These are phyloP conservation scores for Actenoides hombroni DNA, from an alignment of 2,113 vertebrate species.

Conservation along the genomic window DNA sequence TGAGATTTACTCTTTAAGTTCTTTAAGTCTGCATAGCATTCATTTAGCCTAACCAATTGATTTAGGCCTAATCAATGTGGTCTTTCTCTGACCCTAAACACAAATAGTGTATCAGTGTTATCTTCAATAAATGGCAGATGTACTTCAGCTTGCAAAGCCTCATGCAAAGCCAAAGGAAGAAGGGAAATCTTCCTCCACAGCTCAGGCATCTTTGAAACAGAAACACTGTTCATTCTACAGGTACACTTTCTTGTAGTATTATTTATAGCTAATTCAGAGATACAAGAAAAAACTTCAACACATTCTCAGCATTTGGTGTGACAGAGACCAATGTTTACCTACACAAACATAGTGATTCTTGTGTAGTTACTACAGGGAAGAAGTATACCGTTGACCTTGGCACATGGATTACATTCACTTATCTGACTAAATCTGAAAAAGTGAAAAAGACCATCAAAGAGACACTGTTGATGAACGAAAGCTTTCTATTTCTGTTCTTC, in stretches of 20 bases:
- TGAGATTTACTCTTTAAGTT: neutral
- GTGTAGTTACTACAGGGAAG: neutral
- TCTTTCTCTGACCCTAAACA: neutral
- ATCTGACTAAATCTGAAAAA: neutral
- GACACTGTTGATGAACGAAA: slow-evolving; percentile 32
- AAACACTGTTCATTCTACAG: neutral
- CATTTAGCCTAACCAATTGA: neutral
- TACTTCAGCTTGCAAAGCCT: neutral
- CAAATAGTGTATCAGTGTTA: neutral
- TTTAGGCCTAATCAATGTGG: neutral
- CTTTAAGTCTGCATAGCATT: neutral
- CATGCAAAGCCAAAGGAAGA: neutral
- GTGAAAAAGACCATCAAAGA: neutral
- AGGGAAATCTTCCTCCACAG: neutral
- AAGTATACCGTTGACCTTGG: neutral
- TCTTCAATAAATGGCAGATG: neutral
- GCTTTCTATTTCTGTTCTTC: slow-evolving; percentile 48
- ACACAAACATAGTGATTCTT: neutral
- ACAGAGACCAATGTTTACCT: neutral
- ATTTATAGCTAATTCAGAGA: neutral
- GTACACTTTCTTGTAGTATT: neutral
- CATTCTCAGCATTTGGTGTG: neutral
- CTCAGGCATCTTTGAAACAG: neutral
- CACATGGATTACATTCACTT: neutral
- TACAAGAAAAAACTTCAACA: neutral